Conservation (phyloP, 1,140 invertebrate genomes). For the Drosophila elegans region DNA sequence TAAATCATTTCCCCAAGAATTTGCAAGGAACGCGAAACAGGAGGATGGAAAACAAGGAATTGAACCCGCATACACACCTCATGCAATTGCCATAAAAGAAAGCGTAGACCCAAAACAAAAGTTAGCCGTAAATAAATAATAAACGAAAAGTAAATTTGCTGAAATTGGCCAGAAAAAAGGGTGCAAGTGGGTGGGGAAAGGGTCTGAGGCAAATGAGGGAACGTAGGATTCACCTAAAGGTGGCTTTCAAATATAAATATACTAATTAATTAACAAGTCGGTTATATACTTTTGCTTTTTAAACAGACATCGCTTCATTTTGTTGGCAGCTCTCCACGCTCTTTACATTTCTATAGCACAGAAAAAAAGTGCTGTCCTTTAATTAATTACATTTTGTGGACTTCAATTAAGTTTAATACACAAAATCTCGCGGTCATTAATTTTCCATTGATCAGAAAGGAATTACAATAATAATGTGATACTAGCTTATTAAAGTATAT, state of each 20-base stretch:
- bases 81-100: slow-evolving; percentile 58
- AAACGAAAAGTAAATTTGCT: slow-evolving; percentile 56
- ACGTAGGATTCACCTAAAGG: slow-evolving; percentile 24
- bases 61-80: slow-evolving; percentile 25
- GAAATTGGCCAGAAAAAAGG: slow-evolving; percentile 22
- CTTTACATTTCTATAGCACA: slow-evolving; percentile 17
- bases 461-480: too few relatives aligned
- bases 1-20: slow-evolving; percentile 56
- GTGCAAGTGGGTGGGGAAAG: slow-evolving; percentile 3
- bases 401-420: too few relatives aligned
- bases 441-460: too few relatives aligned
- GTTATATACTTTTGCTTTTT: slow-evolving; percentile 45
- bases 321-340: slow-evolving; percentile 14
- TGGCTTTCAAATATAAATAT: slow-evolving; percentile 35
- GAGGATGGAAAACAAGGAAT: not conserved
- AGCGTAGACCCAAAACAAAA: slow-evolving; percentile 46
- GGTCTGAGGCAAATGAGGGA: not conserved
- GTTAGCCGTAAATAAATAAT: slow-evolving; percentile 69
- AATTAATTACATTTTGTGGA: too few relatives aligned
- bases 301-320: slow-evolving; percentile 25
- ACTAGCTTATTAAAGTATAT: too few relatives aligned
- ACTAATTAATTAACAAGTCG: slow-evolving; percentile 68
- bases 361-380: not conserved
- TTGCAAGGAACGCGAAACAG: not conserved
- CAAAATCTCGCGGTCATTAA: too few relatives aligned